Evolutionary conservation across 2,888 invertebrate genomes (phyloP), one percentile per base, ranked within the genome.

Genomic region (Pachydiplax longipennis): DNA sequence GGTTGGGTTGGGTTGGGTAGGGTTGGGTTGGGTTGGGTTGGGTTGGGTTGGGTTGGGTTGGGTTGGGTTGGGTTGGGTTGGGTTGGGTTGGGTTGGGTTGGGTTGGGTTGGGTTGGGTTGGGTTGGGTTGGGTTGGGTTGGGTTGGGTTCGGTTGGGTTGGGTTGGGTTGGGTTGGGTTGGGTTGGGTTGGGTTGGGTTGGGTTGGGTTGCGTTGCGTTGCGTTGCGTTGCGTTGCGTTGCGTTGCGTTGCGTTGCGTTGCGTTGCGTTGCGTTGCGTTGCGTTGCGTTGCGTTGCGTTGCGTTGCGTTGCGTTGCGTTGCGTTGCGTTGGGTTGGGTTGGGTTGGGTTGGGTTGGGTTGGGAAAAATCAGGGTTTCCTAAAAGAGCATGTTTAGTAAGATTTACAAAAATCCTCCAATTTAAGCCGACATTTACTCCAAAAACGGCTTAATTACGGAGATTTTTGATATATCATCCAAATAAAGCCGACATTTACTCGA

Each of bases 271-370:
- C 12, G 58, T 58, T 58, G 58, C 12, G 58, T 58, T 91, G 92
- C 92, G 92, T 92, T 92, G 92, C 92, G 92, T 92, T 92, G 92
- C 92, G 92, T 92, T 92, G 92, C 92, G 92, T 92, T 91, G 92
- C 91, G 91, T 92, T 87, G 91, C 91, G 91, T 92, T 92, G 91
- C 92, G 92, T 92, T 92, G 92, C 92, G 92, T 92, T 92, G 92
- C 92, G 92, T 92, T 92, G 92, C 92, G 92, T 92, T 92, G 92
- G 92, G 92, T 92, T 92, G 92, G 92, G 92, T 92, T 92, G 92
- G 92, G 92, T 91, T 92, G 92, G 92, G 91, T 58, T 58, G n/a
- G n/a, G n/a, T n/a, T n/a, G n/a, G n/a, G n/a, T n/a, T n/a, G n/a
- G n/a, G n/a, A n/a, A n/a, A n/a, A 18, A 18, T 10, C 37, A 31